phyloP scores from a whole-genome alignment of 2,797 vertebrate genomes.

The Pipistrellus kuhlii region DNA sequence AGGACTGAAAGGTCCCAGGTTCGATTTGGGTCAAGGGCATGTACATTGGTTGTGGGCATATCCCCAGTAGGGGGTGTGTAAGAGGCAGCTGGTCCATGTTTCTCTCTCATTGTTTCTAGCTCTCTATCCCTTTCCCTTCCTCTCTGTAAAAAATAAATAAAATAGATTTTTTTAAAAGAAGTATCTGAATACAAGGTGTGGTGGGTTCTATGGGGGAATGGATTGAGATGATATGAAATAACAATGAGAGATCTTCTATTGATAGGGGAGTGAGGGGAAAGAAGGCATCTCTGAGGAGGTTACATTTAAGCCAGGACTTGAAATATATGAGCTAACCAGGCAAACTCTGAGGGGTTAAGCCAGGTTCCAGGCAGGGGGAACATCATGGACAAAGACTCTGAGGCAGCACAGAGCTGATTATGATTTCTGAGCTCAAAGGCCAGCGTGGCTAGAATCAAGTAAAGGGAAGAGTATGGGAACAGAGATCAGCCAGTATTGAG shows the following conservation, averaged over 20 bases:
- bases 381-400: background rate
- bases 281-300: background rate
- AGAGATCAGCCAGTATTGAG: background rate
- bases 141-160: no score
- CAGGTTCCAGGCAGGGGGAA: background rate
- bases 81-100: no score
- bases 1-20: no score
- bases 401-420: background rate
- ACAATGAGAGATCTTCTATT: background rate
- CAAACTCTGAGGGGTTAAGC: background rate
- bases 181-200: background rate
- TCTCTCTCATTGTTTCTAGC: no score
- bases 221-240: background rate
- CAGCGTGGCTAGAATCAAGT: background rate
- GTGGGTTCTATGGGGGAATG: background rate
- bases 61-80: no score
- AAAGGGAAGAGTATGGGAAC: background rate
- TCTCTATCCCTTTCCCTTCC: no score
- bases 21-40: no score
- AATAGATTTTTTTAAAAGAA: background rate
- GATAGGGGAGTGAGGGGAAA: background rate
- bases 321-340: background rate
- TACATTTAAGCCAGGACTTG: background rate
- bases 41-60: no score
- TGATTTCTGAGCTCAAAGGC: background rate